phyloP scores from a whole-genome alignment of 2,797 vertebrate species.

The Characodon lateralis region DNA sequence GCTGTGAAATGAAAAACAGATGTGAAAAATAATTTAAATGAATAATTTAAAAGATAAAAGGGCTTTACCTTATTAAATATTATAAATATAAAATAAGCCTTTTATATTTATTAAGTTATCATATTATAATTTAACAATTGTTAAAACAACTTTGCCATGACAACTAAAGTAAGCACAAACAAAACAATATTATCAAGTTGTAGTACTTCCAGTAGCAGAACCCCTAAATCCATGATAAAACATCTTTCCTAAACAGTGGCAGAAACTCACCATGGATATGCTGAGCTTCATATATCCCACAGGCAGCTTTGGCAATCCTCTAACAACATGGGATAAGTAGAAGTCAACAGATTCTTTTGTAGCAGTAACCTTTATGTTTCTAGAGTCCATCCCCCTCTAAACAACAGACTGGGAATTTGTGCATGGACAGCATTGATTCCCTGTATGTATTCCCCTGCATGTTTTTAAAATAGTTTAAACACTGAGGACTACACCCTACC shows the following conservation, averaged over 20 bases:
- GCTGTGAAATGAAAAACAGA: not conserved
- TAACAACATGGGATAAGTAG: slow-evolving; percentile 20
- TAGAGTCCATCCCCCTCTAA: not conserved
- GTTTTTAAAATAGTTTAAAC: not conserved
- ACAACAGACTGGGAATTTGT: not conserved
- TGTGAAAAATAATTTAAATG: not conserved
- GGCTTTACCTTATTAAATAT: not conserved
- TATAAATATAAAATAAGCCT: not conserved
- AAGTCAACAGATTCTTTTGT: not conserved
- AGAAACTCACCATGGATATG: slow-evolving; percentile 29
- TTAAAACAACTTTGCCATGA: not conserved
- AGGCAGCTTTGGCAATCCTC: slow-evolving; percentile 1
- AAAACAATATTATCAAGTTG: slow-evolving; percentile 15
- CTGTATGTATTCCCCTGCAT: not conserved
- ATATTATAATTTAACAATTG: not conserved
- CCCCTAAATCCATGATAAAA: slow-evolving; percentile 10
- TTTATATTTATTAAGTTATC: not conserved
- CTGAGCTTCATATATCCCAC: slow-evolving; percentile 9
- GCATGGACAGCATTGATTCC: not conserved
- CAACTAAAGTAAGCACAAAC: slow-evolving; percentile 6
- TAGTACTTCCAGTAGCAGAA: slow-evolving; percentile 16
- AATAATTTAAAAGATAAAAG: not conserved
- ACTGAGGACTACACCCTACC: not conserved
- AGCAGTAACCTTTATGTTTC: not conserved
- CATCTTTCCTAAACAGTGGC: slow-evolving; percentile 15